Evolutionary conservation across 2,113 vertebrate genomes (phyloP).

Genomic region (Cavia aperea): DNA sequence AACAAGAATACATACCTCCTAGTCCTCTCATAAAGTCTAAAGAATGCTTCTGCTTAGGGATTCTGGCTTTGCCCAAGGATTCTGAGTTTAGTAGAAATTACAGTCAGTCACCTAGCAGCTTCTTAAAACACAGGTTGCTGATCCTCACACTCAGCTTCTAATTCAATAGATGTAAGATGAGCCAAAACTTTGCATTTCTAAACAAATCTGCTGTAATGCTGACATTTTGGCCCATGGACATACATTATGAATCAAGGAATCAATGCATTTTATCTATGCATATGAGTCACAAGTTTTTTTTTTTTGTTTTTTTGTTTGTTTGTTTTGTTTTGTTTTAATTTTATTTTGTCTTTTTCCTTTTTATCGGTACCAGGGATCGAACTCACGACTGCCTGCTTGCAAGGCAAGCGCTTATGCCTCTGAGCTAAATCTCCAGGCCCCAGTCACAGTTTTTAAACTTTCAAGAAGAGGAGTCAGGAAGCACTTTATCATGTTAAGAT

Average conservation of each 20-base stretch:
- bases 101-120: not conserved
- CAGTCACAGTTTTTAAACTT: not conserved
- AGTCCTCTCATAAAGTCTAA: not conserved
- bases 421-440: too few relatives aligned
- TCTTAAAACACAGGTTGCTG: not conserved
- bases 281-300: not conserved
- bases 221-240: not conserved
- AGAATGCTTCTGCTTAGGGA: not conserved
- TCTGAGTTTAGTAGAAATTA: not conserved
- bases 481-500: not conserved
- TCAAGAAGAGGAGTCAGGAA: not conserved
- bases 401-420: too few relatives aligned
- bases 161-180: not conserved
- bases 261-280: not conserved
- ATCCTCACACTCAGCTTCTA: not conserved
- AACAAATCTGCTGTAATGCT: not conserved
- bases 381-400: too few relatives aligned
- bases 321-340: too few relatives aligned
- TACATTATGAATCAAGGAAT: not conserved
- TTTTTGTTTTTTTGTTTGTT: not conserved
- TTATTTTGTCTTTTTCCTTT: too few relatives aligned
- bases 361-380: too few relatives aligned
- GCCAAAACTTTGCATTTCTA: not conserved
- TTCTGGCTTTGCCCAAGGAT: not conserved
- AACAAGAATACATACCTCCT: not conserved